These are phyloP conservation scores for Peribatodes rhomboidaria DNA, from an alignment of 2,888 invertebrate species.

Conservation along the genomic window DNA sequence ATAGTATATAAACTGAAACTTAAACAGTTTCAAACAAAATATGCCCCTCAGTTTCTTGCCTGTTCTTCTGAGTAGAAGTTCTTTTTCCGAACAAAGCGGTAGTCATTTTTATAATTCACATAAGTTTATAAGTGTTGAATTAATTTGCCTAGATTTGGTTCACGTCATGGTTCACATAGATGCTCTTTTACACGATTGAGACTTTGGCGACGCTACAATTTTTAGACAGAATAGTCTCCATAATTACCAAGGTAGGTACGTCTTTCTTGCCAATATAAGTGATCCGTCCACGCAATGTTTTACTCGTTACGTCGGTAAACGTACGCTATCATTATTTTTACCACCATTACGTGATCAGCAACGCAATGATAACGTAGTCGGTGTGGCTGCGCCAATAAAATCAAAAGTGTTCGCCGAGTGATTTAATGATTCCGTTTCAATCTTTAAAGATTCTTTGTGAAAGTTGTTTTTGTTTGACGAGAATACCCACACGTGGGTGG, in stretches of 20 bases:
- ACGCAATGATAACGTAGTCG: conserved; percentile 23
- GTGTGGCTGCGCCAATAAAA: conserved; percentile 11
- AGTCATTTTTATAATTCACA: too few species aligned
- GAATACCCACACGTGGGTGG: not conserved
- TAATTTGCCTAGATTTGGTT: too few species aligned
- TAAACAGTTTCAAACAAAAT: too few species aligned
- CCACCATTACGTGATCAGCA: conserved; percentile 25
- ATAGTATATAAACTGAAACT: too few species aligned
- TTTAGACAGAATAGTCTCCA: not conserved
- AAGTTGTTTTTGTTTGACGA: not conserved
- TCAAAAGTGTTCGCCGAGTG: conserved; percentile 10
- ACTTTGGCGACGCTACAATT: too few species aligned
- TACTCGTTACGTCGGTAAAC: conserved; percentile 12
- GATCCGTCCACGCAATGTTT: conserved; percentile 3
- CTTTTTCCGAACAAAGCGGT: too few species aligned
- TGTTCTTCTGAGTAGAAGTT: too few species aligned
- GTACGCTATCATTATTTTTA: conserved; percentile 22
- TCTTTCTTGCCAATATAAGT: not conserved
- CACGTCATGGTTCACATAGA: too few species aligned
- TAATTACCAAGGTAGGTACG: not conserved
- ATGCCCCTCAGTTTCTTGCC: too few species aligned
- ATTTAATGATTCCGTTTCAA: conserved; percentile 5
- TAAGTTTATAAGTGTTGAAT: too few species aligned
- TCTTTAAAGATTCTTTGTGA: not conserved
- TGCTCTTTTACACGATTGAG: too few species aligned